Evolutionary conservation across 2,113 vertebrate species (phyloP), one percentile per base, ranked within the genome.

Genomic region (Otocyon megalotis): DNA sequence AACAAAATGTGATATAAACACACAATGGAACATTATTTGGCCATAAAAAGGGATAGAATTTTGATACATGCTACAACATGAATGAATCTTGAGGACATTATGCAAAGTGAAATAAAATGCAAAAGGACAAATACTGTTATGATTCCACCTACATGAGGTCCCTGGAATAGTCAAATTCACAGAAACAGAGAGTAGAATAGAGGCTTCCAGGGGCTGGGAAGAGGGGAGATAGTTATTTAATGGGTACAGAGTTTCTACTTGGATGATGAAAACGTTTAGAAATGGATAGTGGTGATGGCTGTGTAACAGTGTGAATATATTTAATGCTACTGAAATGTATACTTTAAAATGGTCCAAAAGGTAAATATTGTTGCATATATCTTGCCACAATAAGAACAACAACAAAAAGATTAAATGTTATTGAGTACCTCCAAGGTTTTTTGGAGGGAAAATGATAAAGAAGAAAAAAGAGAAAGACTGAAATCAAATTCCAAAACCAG

Each of bases 401-500:
- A 28, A 83, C 62, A 43, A 54, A 87, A 93, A 65, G 2, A 76
- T 30, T 77, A 85, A 94, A 90, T 88, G 26, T 7, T 62, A 80
- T 37, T 79, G 22, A 58, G 54, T 4, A 67, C 26, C 19, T n/a
- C 22, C 14, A 54, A 95, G 80, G 4, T 48, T 95, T 90, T 81
- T 53, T 85, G 63, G 81, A 90, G 35, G 43, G 20, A 20, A n/a
- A 80, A 65, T 28, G 28, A 65, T 32, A 69, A 67, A 89, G 58
- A 92, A 76, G 35, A 74, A 48, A 43, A 20, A 96, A 62, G 1
- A 32, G 22, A 91, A 8, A 89, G 15, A 37, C 50, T 58, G 2
- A 83, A 93, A 95, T 54, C 28, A 82, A 37, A 67, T 65, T 93
- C 65, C 53, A 93, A 67, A 88, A 83, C 77, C 16, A 69, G 4